Evolutionary conservation across 2,888 invertebrate species (phyloP), one percentile per base, ranked within the genome.

Genomic region (Calliscelio sp.): DNA sequence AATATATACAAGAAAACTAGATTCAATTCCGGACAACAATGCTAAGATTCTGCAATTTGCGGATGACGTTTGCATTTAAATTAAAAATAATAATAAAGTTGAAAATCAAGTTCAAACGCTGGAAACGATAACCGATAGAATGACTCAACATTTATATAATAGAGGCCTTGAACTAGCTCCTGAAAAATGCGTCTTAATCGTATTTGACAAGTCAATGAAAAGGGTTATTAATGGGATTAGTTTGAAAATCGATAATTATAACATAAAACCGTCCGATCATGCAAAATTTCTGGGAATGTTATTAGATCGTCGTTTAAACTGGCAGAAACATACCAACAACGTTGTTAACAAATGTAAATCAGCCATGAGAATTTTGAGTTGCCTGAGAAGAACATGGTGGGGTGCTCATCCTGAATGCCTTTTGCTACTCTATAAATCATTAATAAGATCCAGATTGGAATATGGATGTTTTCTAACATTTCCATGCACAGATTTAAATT

Each of bases 381-480:
- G 59, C 28, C n/a, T 83, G 5, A 41, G 81, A 18, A 38, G 61
- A 0, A 83, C 73, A 2, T 79, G 85, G 81, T 86, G 75, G 71
- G 81, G 81, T 10, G 81, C 81, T 14, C 18, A 79, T 32, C 81
- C 81, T 10, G 4, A 20, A n/a, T 35, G 20, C 2, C 24, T 85
- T 0, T 25, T 66, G 0, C 4, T 49, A 3, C 8, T 84, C 1
- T 81, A 57, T 32, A 77, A 38, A 4, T 7, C 73, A 3, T 14
- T 77, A 18, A 63, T 66, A 16, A 65, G 78, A 41, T 73, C 81
- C 0, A 77, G 41, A 24, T 14, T 81, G 0, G 81, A 81, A 20
- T 84, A 81, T 71, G 44, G 68, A 11, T 25, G 73, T 8, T 61
- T 78, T 41, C 18, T 66, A 0, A 55, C 71, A 1, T 59, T 28